Conservation (phyloP, 1,140 invertebrate genomes). For the Anagrus nilaparvatae region DNA sequence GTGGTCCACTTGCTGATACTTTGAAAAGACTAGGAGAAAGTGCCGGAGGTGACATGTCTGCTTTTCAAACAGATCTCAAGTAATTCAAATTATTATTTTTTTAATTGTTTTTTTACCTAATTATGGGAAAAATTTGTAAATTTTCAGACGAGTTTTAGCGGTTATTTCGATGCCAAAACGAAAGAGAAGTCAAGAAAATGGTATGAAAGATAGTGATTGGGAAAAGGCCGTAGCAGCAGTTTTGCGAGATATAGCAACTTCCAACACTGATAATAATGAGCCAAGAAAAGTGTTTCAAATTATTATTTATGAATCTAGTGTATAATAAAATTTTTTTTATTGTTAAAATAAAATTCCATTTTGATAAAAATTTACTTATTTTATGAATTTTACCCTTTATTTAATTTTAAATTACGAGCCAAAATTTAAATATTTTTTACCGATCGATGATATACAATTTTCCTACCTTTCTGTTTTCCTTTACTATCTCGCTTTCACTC, state of each 20-base stretch:
- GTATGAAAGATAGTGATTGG: conserved; percentile 45
- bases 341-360: background rate
- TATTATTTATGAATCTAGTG: conserved; percentile 62
- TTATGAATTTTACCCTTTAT: no score
- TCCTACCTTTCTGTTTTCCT: no score
- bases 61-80: conserved; percentile 55
- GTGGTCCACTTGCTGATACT: conserved; percentile 69
- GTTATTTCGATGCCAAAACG: conserved; percentile 35
- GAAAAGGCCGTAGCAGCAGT: conserved; percentile 64
- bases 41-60: conserved; percentile 57
- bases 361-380: no score
- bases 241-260: conserved; percentile 53
- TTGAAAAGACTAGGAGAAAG: conserved; percentile 63
- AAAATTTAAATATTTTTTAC: no score
- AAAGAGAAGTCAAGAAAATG: conserved; percentile 22
- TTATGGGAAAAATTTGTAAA: background rate
- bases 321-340: conserved; percentile 20
- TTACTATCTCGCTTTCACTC: no score
- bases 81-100: conserved; percentile 28
- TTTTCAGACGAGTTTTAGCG: conserved; percentile 28
- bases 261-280: conserved; percentile 25
- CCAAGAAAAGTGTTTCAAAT: conserved; percentile 65
- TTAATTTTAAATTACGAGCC: no score
- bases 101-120: conserved; percentile 2
- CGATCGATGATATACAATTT: no score